Evolutionary conservation across 2,113 vertebrate species (phyloP).

Genomic region (Corynorhinus townsendii): DNA sequence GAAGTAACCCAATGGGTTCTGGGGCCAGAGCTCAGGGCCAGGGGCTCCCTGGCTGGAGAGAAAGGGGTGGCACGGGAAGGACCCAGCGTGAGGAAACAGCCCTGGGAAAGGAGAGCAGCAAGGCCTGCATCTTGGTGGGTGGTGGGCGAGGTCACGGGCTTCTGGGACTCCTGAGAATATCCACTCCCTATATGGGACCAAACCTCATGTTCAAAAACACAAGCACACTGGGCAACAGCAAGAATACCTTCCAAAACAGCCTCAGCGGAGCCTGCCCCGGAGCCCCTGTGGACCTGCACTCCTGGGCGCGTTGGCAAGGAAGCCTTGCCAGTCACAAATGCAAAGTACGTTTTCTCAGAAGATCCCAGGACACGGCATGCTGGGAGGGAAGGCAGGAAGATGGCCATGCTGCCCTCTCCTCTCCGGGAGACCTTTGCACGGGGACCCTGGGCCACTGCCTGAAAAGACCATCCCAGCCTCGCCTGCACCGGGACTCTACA

Average conservation of each 20-base stretch:
- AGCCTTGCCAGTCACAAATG: neutral
- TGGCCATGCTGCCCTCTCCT: fast-evolving
- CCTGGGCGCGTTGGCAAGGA: neutral
- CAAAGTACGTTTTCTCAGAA: neutral
- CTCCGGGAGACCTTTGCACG: neutral
- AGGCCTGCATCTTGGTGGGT: neutral
- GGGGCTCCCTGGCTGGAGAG: neutral
- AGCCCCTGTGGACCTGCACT: neutral
- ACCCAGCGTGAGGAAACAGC: neutral
- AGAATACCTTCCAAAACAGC: neutral
- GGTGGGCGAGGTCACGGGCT: neutral
- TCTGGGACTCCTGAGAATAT: neutral
- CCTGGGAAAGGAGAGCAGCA: neutral
- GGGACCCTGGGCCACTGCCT: neutral
- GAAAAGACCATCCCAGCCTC: neutral
- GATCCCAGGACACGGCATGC: neutral
- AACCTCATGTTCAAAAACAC: neutral
- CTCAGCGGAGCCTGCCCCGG: neutral
- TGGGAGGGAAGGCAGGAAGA: neutral
- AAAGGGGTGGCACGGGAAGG: neutral
- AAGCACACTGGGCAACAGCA: neutral
- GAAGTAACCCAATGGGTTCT: neutral
- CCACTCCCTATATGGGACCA: neutral
- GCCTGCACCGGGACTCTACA: neutral
- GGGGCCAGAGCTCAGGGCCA: neutral